These are phyloP conservation scores for Galaxea fascicularis DNA, from an alignment of 92 coral and sea anemone genomes.

Conservation along the genomic window DNA sequence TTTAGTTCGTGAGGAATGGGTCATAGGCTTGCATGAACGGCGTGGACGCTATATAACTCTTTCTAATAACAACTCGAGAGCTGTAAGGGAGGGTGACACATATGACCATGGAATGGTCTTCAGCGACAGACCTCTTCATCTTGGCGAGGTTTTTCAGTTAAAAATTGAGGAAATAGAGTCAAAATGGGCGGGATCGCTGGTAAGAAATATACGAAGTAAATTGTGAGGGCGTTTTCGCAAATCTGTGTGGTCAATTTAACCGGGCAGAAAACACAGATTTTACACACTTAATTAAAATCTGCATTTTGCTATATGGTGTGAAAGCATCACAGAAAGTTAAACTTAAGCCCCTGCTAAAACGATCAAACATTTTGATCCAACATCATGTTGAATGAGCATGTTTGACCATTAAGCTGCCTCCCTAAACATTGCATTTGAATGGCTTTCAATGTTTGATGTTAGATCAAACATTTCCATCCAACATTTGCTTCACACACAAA, in stretches of 20 bases:
- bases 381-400: too few relatives aligned
- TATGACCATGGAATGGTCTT: conserved; percentile 97
- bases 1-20: conserved; percentile 63
- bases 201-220: conserved; percentile 38
- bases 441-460: too few relatives aligned
- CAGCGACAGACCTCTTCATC: conserved; percentile 73
- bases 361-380: background rate
- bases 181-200: conserved; percentile 99
- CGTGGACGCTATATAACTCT: conserved; percentile 89
- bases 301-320: background rate
- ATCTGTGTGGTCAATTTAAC: background rate
- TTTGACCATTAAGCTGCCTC: too few relatives aligned
- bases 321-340: background rate
- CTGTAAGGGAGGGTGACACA: conserved; percentile 91
- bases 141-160: conserved; percentile 95
- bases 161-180: conserved; percentile 89
- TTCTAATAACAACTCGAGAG: conserved; percentile 71
- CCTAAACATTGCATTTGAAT: too few relatives aligned
- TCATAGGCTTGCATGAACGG: conserved; percentile 81
- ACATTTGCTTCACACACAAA: too few relatives aligned
- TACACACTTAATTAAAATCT: background rate
- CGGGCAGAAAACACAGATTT: background rate
- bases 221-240: background rate
- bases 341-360: too few relatives aligned
- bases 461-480: too few relatives aligned